Percentiles rank a stretch among this genome's conserved stretches.
phyloP scores from a whole-genome alignment of 2,113 vertebrate genomes.

The Dipodomys merriami region DNA sequence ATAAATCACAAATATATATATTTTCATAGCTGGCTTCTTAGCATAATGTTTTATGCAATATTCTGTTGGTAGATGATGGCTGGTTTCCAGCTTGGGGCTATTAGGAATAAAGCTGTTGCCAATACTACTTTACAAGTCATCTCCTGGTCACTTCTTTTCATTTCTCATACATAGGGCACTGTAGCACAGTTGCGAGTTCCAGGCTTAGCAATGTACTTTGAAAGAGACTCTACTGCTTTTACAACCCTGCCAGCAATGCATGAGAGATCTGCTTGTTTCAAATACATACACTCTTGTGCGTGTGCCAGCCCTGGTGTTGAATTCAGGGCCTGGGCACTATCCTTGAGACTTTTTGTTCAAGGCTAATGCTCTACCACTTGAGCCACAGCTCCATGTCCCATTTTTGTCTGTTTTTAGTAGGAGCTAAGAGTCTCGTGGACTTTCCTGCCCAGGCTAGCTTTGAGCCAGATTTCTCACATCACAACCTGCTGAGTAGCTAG shows the following conservation, averaged over 20 bases:
- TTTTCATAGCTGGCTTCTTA: neutral
- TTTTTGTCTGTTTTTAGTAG: too few relatives aligned
- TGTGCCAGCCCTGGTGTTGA: too few relatives aligned
- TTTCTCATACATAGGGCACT: neutral
- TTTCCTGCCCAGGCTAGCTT: too few relatives aligned
- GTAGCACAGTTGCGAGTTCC: neutral
- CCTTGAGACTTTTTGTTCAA: too few relatives aligned
- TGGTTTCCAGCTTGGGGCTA: neutral
- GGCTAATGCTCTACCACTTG: too few relatives aligned
- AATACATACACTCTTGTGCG: too few relatives aligned
- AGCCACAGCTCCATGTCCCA: too few relatives aligned
- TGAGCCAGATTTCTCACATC: too few relatives aligned
- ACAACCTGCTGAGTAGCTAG: too few relatives aligned
- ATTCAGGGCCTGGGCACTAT: too few relatives aligned
- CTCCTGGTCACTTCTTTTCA: neutral
- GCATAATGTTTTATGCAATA: neutral
- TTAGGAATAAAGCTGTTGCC: neutral
- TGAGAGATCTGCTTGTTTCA: neutral
- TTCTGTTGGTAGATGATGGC: neutral
- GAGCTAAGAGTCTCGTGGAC: too few relatives aligned
- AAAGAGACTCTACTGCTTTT: accelerated
- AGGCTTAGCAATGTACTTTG: neutral
- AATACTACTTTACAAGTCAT: neutral
- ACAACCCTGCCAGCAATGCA: accelerated
- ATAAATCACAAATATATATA: neutral